These are phyloP conservation scores for Carpatolechia fugitivella DNA, from an alignment of 2,888 invertebrate genomes.

Conservation along the genomic window DNA sequence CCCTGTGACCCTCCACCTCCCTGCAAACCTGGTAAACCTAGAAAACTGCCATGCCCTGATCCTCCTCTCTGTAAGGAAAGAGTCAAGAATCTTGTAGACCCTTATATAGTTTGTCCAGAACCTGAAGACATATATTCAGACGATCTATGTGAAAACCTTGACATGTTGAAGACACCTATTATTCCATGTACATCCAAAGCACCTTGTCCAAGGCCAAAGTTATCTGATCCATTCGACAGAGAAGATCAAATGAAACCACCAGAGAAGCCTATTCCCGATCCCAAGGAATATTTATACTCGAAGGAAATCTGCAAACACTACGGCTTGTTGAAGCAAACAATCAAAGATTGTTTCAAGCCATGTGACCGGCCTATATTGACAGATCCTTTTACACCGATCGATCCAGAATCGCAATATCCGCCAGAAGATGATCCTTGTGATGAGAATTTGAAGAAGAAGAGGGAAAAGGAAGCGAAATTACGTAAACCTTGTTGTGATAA, in stretches of 20 bases:
- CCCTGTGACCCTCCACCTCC: conserved; percentile 31
- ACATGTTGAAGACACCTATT: neutral
- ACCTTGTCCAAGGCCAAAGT: neutral
- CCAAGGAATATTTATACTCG: neutral
- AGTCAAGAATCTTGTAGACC: conserved; percentile 32
- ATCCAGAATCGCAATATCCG: neutral
- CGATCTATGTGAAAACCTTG: neutral
- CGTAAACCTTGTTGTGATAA: neutral
- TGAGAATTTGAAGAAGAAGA: neutral
- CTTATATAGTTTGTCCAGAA: conserved; percentile 6
- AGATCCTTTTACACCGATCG: neutral
- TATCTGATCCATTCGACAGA: neutral
- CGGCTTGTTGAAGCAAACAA: neutral
- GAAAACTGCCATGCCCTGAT: conserved; percentile 16
- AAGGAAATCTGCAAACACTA: neutral
- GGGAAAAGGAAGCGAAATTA: neutral
- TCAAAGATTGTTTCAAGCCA: neutral
- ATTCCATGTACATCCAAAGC: neutral
- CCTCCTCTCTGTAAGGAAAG: conserved; percentile 35
- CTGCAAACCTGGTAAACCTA: conserved; percentile 18
- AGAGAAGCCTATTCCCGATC: neutral
- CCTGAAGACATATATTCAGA: neutral
- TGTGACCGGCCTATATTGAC: neutral
- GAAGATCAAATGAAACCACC: neutral
- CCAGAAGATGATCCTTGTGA: neutral